Conservation (phyloP, 92 coral and sea anemone genomes). For the Phenganax marumi region DNA sequence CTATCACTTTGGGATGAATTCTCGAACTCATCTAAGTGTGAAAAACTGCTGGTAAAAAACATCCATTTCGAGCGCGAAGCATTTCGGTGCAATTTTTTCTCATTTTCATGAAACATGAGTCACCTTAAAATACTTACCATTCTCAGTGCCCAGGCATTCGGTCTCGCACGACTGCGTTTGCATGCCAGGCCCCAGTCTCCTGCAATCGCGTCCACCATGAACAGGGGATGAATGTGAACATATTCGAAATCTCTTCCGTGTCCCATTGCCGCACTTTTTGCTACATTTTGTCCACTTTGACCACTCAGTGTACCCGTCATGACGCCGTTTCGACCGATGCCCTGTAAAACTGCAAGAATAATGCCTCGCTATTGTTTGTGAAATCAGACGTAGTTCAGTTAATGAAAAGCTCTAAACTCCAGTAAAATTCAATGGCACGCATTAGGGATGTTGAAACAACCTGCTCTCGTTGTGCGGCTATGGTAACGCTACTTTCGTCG, state of each 20-base stretch:
- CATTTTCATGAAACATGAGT: background rate
- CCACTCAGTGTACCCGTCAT: conserved; percentile 79
- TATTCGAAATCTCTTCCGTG: conserved; percentile 77
- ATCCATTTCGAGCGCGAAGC: no score
- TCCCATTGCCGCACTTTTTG: conserved; percentile 75
- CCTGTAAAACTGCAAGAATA: conserved; percentile 48
- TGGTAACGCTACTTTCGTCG: no score
- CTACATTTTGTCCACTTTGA: conserved; percentile 86
- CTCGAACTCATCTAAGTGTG: conserved; percentile 9
- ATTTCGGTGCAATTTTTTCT: background rate
- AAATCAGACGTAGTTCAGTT: background rate
- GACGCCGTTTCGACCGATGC: conserved; percentile 15
- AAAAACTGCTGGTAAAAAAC: no score
- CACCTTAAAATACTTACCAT: conserved; percentile 50
- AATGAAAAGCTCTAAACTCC: no score
- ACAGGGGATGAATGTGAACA: conserved; percentile 82
- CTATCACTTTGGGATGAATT: background rate
- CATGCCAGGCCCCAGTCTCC: conserved; percentile 68
- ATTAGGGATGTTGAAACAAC: no score
- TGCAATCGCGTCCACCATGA: conserved; percentile 74
- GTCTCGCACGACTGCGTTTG: conserved; percentile 75
- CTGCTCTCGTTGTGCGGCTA: no score
- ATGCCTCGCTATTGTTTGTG: background rate
- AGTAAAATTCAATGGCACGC: background rate
- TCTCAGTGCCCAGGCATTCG: conserved; percentile 43